Conservation (phyloP, 2,113 vertebrate species). For the Brachyistius frenatus region DNA sequence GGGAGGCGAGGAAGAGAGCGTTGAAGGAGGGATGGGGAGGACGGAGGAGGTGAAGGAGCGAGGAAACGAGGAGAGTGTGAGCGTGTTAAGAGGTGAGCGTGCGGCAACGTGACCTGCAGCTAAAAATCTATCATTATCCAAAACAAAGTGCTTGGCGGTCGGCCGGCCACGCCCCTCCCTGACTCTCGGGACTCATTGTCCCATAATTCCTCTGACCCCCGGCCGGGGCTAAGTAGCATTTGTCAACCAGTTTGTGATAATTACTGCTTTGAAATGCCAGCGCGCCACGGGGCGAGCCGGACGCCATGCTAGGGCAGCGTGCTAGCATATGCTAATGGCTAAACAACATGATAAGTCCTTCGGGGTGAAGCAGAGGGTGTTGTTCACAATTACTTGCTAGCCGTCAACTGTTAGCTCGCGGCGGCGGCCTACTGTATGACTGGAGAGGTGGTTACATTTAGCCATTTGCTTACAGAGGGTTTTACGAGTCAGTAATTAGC, state of each 20-base stretch:
- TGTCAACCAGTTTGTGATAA: slow-evolving; percentile 71
- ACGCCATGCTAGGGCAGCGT: slow-evolving; percentile 41
- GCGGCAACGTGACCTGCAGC: slow-evolving; percentile 47
- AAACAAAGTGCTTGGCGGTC: slow-evolving; percentile 58
- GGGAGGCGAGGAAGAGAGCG: slow-evolving; percentile 17
- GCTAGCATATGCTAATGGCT: slow-evolving; percentile 76
- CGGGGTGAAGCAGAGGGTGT: slow-evolving; percentile 22
- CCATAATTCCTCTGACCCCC: slow-evolving; percentile 66
- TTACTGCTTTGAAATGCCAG: slow-evolving; percentile 76
- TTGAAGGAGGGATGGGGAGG: not conserved
- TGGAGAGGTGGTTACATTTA: slow-evolving; percentile 12
- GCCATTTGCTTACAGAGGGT: slow-evolving; percentile 37
- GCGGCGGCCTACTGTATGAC: not conserved
- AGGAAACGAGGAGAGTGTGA: too few relatives aligned
- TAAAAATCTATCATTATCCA: slow-evolving; percentile 76
- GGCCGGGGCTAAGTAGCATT: slow-evolving; percentile 60
- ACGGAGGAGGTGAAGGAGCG: slow-evolving; percentile 15
- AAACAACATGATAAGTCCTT: slow-evolving; percentile 68
- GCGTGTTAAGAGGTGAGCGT: slow-evolving; percentile 50
- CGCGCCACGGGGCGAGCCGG: slow-evolving; percentile 30
- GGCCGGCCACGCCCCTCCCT: slow-evolving; percentile 55
- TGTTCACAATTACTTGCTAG: slow-evolving; percentile 59
- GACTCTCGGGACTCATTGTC: slow-evolving; percentile 63
- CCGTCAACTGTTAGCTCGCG: slow-evolving; percentile 39
- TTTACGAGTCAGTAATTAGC: slow-evolving; percentile 31